Conservation (phyloP, 2,113 vertebrate genomes). For the Ibidorhyncha struthersii region DNA sequence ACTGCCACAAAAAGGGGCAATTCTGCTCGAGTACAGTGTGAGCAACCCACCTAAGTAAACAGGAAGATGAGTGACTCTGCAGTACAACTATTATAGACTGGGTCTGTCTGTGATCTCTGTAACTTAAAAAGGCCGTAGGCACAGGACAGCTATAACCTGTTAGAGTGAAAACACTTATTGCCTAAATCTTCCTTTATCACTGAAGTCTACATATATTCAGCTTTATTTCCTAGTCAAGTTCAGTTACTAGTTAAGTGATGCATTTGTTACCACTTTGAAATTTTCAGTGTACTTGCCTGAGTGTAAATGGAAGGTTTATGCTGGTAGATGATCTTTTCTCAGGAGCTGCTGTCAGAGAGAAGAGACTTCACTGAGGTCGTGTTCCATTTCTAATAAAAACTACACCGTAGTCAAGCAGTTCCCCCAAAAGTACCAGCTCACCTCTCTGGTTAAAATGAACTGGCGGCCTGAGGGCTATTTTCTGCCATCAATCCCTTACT, state of each 20-base stretch:
- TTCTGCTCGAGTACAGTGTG: not conserved
- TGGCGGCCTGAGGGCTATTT: not conserved
- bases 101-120: not conserved
- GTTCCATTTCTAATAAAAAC: no score
- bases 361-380: no score
- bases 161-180: not conserved
- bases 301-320: no score
- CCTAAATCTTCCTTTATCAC: not conserved
- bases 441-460: not conserved
- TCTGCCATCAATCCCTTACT: not conserved
- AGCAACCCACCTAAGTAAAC: not conserved
- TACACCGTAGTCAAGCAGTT: no score
- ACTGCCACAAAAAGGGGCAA: not conserved
- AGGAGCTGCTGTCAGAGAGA: no score
- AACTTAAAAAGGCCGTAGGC: not conserved
- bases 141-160: not conserved
- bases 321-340: no score
- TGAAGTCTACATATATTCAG: no score
- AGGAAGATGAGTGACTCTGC: not conserved
- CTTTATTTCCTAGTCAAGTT: no score
- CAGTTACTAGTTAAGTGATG: no score
- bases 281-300: no score
- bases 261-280: no score
- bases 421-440: no score
- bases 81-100: not conserved